Percentiles rank a stretch among this genome's conserved stretches.
Conservation (phyloP, 2,797 vertebrate species). For the Channa striata region DNA sequence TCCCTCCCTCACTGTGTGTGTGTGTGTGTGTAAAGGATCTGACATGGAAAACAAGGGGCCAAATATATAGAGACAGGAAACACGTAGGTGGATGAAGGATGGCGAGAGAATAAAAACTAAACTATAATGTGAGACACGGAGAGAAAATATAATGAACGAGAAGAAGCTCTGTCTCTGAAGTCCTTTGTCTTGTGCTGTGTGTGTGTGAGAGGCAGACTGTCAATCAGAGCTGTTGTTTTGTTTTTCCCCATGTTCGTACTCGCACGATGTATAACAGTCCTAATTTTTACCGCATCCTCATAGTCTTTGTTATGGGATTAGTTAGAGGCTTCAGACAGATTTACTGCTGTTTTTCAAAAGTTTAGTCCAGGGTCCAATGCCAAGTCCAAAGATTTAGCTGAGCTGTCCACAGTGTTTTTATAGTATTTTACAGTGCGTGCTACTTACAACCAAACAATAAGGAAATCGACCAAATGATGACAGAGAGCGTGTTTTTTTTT, state of each 20-base stretch:
- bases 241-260: conserved; percentile 17
- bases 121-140: neutral
- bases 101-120: neutral
- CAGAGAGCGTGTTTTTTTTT: neutral
- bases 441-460: conserved; percentile 12
- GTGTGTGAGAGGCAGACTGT: conserved; percentile 1
- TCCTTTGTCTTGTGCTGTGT: neutral
- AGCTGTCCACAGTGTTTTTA: neutral
- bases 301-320: neutral
- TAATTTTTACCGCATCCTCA: neutral
- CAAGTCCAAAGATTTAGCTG: conserved; percentile 12
- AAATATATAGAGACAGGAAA: conserved; percentile 6
- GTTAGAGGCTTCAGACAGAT: conserved; percentile 12
- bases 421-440: too few relatives aligned
- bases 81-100: conserved; percentile 11
- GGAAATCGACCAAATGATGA: conserved; percentile 1
- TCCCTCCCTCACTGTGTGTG: conserved; percentile 28
- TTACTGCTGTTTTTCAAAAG: conserved; percentile 20
- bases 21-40: conserved; percentile 10
- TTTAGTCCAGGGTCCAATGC: conserved; percentile 10
- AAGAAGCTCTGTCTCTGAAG: neutral
- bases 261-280: conserved; percentile 1
- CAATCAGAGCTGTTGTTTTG: conserved; percentile 10
- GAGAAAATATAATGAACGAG: neutral
- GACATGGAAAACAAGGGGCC: neutral